A percentile compares a stretch with the other conserved stretches of the same genome.
Conservation (phyloP, 2,113 vertebrate genomes). For the Scalopus aquaticus region DNA sequence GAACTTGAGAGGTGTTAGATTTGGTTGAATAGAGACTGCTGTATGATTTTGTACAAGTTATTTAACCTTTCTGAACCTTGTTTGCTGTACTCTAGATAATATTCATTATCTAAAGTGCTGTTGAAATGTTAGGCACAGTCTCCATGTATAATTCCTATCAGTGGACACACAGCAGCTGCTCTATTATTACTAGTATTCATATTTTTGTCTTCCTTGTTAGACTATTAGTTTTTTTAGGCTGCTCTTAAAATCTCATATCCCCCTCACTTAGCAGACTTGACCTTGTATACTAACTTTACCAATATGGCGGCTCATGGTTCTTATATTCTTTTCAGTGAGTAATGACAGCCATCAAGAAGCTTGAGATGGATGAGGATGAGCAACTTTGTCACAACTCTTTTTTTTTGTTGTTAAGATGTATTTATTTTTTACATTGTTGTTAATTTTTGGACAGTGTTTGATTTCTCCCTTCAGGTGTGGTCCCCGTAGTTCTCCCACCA, state of each 20-base stretch:
- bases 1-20: background rate
- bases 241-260: background rate
- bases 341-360: background rate
- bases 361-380: background rate
- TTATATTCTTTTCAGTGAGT: background rate
- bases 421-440: no score
- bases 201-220: background rate
- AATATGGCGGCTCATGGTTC: background rate
- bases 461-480: no score
- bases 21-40: background rate
- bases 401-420: no score
- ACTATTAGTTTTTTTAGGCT: background rate
- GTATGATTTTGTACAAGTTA: conserved; percentile 30
- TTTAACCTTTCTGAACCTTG: background rate
- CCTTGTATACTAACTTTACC: background rate
- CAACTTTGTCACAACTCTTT: background rate
- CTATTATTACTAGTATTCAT: background rate
- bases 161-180: background rate
- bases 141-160: background rate
- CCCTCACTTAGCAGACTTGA: background rate
- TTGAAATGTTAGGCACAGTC: conserved; percentile 12
- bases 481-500: no score
- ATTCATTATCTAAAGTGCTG: background rate
- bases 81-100: conserved; percentile 18
- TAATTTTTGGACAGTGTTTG: no score